Base-by-base conservation (phyloP, 2,113 vertebrate species). In the Engraulis encrasicolus region DNA sequence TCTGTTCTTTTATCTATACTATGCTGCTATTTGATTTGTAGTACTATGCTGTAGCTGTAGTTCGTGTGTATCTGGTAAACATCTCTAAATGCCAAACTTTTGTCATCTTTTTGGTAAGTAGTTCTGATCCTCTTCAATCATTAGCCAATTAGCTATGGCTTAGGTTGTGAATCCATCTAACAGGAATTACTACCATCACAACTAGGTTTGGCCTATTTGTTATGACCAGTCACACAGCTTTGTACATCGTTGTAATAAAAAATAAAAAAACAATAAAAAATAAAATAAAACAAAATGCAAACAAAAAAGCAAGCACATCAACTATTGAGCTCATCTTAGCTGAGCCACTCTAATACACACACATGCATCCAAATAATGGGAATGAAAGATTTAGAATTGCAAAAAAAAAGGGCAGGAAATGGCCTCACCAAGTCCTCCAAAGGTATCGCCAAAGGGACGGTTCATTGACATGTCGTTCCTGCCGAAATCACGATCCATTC, bases 401-500 rank as follows among this genome's bases (percentile, higher is more conserved):
- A 36, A 31, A 74, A 14, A 34, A 45, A 74, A 14, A 34, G 9
- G 9, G n/a, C 78, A 50, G 11, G 37, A 23, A 18, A 48, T 2
- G 14, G n/a, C 11, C 89, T 88, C 82, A 99, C 97, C 96, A 95
- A 99, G 96, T 94, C 96, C 97, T 94, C 98, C 97, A 94, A 97
- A 99, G 11, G 98, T 96, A 85, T 99, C 97, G 78, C 96, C 97
- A 92, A 98, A 99, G 74, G 97, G 95, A 90, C 98, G 96, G 91
- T 94, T 99, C 95, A 99, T 92, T 40, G 94, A 89, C 94, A 99
- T 95, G 78, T 99, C 98, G 91, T 93, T 92, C 87, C 97, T 96
- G 85, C 95, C 95, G 91, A 98, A 99, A 78, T 99, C 98, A 81
- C 97, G 95, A 78, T 99, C 98, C 95, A 98, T 96, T 86, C 96